Evolutionary conservation across 2,888 invertebrate genomes (phyloP), one percentile per base, ranked within the genome.

Genomic region (Conus canariensis): DNA sequence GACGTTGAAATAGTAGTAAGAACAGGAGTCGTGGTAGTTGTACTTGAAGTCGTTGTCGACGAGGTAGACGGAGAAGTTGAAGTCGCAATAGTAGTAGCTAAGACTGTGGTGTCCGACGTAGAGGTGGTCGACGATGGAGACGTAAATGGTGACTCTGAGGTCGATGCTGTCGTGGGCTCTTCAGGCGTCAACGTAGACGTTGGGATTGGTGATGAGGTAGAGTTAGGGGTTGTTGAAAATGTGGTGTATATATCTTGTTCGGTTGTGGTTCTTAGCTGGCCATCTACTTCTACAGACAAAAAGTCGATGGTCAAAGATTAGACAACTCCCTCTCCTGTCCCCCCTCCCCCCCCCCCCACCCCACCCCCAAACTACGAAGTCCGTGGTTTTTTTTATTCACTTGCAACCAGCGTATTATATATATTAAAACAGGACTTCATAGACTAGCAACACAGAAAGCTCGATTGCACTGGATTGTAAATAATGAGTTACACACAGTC

Each of bases 11-110:
- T 3, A 3, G 89, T 85, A 16, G 70, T 74, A 16, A 74, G 70
- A 5, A 86, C 77, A 4, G 86, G 22, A 12, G 89, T 74, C 3
- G 89, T n/a, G 19, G 85, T 74, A 14, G 90, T 67, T 60, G 87
- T 45, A 12, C 74, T 89, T 58, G 87, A 70, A 45, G 86, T 59
- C 45, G 82, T 85, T 30, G 87, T 70, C 14, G 87, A 22, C 19
- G 85, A n/a, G 12, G 83, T 45, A 83, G 80, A 60, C n/a, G 6
- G 82, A 22, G 9, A 30, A 45, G 45, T 45, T 45, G 45, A 45
- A 45, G 45, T 60, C 25, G 83, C 58, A 3, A 22, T 82, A 19
- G 88, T 82, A 12, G 64, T 60, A 10, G 83, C 16, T 14, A 64
- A 9, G 83, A 45, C 56, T 19, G 85, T 45, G 19, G 56, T 77